Evolutionary conservation across 2,888 invertebrate species (phyloP).

Genomic region (Caenorhabditis uteleia): DNA sequence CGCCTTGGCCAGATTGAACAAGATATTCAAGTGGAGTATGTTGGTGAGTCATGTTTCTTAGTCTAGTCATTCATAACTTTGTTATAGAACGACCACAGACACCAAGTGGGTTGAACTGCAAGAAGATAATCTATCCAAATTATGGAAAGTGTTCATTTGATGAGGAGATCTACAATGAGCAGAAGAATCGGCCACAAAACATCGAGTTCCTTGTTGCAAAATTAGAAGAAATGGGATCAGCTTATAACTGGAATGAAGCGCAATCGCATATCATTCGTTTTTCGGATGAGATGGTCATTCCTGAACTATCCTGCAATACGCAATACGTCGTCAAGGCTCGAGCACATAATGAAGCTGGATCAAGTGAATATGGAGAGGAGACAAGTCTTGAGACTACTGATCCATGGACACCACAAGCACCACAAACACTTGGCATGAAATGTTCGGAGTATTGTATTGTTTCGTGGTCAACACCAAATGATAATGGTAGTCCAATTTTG

Average conservation of each 20-base stretch:
- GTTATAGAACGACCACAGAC: conserved; percentile 38
- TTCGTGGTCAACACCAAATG: conserved; percentile 58
- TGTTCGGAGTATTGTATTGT: conserved; percentile 54
- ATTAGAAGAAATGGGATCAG: conserved; percentile 35
- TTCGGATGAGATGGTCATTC: conserved; percentile 29
- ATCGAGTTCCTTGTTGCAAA: conserved; percentile 36
- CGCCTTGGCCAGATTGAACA: conserved; percentile 49
- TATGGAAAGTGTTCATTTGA: conserved; percentile 49
- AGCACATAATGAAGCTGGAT: conserved; percentile 57
- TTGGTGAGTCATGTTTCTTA: conserved; percentile 42
- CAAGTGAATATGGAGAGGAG: conserved; percentile 44
- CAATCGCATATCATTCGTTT: conserved; percentile 2
- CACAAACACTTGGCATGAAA: conserved; percentile 39
- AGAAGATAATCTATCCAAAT: conserved; percentile 51
- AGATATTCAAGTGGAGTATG: conserved; percentile 43
- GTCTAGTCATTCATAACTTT: conserved; percentile 1
- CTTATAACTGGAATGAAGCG: conserved; percentile 44
- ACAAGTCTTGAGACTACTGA: conserved; percentile 50
- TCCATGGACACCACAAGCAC: conserved; percentile 54
- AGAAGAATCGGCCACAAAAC: conserved; percentile 31
- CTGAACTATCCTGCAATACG: conserved; percentile 40
- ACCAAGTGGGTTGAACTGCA: conserved; percentile 48
- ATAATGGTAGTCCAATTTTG: conserved; percentile 53
- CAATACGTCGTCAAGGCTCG: conserved; percentile 50
- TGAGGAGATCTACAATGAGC: conserved; percentile 24